Conservation (phyloP, 2,888 invertebrate species). For the Hirtodrosophila histrioides region DNA sequence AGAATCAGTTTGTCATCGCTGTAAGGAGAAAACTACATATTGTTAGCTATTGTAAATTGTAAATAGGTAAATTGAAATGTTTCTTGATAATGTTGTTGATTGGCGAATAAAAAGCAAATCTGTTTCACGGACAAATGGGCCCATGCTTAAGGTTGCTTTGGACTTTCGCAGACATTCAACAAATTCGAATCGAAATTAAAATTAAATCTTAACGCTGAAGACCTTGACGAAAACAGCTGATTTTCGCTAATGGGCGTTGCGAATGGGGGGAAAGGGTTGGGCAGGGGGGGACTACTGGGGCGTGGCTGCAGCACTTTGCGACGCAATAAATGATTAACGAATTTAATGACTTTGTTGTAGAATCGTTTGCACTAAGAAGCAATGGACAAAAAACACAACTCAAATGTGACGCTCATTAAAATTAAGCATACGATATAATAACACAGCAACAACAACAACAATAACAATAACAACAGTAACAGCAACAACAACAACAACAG, state of each 20-base stretch:
- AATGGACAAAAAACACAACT: constrained; percentile 30
- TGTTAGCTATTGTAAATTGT: constrained; percentile 2
- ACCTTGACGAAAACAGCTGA: constrained; percentile 67
- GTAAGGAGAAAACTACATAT: constrained; percentile 3
- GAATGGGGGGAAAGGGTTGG: background rate
- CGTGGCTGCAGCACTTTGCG: constrained; percentile 64
- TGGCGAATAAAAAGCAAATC: constrained; percentile 25
- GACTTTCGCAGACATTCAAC: constrained; percentile 49
- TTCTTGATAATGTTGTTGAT: constrained; percentile 1
- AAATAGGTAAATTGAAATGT: constrained; percentile 12
- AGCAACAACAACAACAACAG: constrained; percentile 45
- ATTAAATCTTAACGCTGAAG: constrained; percentile 34
- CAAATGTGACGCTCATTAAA: constrained; percentile 75
- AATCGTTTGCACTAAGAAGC: constrained; percentile 61
- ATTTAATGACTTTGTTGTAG: constrained; percentile 78
- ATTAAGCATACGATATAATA: constrained; percentile 66
- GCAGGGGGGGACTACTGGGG: constrained; percentile 5
- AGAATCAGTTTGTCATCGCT: constrained; percentile 25
- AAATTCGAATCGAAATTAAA: constrained; percentile 42
- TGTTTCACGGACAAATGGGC: constrained; percentile 61
- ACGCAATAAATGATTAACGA: constrained; percentile 73
- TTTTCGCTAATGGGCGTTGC: constrained; percentile 52
- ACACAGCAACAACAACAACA: constrained; percentile 38
- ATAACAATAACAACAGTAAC: constrained; percentile 33
- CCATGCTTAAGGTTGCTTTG: constrained; percentile 13